These are phyloP conservation scores for Paramormyrops kingsleyae DNA, from an alignment of 2,113 vertebrate genomes.

Conservation along the genomic window DNA sequence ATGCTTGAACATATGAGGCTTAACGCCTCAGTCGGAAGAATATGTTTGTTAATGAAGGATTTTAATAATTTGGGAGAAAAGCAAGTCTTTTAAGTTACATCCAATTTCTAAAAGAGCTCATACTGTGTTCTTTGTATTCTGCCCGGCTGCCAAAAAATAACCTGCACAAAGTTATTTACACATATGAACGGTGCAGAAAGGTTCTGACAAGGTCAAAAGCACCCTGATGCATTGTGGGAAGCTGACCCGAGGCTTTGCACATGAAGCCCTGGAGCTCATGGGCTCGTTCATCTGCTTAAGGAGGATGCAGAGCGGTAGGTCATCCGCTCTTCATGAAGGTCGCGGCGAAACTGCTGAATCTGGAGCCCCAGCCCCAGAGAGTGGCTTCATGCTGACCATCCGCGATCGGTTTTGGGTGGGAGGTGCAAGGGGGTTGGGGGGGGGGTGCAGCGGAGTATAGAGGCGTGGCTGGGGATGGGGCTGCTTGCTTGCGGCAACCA, in stretches of 20 bases:
- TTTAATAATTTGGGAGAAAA: not conserved
- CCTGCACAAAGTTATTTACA: not conserved
- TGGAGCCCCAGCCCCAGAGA: slow-evolving; percentile 10
- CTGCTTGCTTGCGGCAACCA: slow-evolving; percentile 30
- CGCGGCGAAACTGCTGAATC: slow-evolving; percentile 31
- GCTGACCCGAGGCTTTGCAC: slow-evolving; percentile 25
- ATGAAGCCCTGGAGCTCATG: slow-evolving; percentile 30
- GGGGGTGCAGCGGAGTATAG: not conserved
- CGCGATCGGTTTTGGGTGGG: slow-evolving; percentile 34
- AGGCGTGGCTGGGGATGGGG: slow-evolving; percentile 15
- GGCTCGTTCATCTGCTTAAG: slow-evolving; percentile 29
- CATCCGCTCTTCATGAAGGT: slow-evolving; percentile 47
- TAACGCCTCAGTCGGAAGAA: slow-evolving; percentile 45
- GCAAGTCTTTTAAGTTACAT: not conserved
- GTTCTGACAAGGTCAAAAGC: not conserved
- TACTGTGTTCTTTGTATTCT: not conserved
- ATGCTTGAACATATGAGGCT: not conserved
- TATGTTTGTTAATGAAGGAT: slow-evolving; percentile 17
- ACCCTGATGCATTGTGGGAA: slow-evolving; percentile 1
- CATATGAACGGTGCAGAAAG: not conserved
- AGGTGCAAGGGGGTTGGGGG: not conserved
- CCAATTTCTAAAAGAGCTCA: slow-evolving; percentile 32
- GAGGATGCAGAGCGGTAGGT: slow-evolving; percentile 31
- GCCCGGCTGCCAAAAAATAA: not conserved
- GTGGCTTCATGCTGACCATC: slow-evolving; percentile 29